These are phyloP conservation scores for Erebia aethiops DNA, from an alignment of 2,888 invertebrate species.

Conservation along the genomic window DNA sequence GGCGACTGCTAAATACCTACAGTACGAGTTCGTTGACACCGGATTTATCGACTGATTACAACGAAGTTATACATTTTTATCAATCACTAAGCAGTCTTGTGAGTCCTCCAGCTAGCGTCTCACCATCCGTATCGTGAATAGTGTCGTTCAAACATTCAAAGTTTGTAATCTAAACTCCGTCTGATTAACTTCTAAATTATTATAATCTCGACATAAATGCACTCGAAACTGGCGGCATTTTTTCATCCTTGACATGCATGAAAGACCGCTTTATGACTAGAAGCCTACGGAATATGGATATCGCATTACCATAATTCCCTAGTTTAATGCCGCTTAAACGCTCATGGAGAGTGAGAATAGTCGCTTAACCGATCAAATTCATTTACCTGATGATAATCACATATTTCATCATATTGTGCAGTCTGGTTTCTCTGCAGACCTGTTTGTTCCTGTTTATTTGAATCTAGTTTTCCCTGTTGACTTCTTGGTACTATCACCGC, in stretches of 20 bases:
- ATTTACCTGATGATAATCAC: no score
- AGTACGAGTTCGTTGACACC: slow-evolving; percentile 39
- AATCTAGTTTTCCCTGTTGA: no score
- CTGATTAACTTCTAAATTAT: background rate
- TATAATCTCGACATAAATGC: background rate
- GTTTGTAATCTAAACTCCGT: background rate
- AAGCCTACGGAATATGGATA: background rate
- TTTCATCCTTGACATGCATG: background rate
- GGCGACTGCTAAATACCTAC: slow-evolving; percentile 35
- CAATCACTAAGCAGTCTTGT: slow-evolving; percentile 5
- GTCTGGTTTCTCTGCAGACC: no score
- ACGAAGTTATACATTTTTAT: slow-evolving; percentile 11
- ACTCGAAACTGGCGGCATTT: background rate
- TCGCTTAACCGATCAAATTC: background rate
- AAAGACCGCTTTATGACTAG: background rate
- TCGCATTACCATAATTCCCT: slow-evolving; percentile 4
- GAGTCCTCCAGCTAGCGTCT: background rate
- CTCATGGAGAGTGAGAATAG: background rate
- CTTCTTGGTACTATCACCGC: no score
- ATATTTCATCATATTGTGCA: no score
- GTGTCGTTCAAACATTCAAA: background rate
- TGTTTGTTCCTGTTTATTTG: no score
- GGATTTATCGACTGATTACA: slow-evolving; percentile 35
- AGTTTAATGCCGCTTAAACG: background rate
- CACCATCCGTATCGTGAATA: no score